Conservation (phyloP, 2,888 invertebrate genomes). For the Salticus scenicus region DNA sequence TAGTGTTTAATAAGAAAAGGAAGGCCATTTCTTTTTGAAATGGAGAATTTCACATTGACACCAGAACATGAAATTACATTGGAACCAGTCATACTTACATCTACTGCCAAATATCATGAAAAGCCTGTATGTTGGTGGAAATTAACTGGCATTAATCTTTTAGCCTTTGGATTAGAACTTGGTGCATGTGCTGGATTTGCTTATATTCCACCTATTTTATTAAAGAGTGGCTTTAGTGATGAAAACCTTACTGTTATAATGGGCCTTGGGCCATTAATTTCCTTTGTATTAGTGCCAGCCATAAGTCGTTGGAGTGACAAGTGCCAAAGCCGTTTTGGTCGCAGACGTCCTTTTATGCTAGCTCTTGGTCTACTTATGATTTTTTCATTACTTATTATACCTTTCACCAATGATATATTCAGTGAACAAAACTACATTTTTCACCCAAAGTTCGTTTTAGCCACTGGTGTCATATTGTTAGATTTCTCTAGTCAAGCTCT, state of each 20-base stretch:
- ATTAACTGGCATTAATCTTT: slow-evolving; percentile 74
- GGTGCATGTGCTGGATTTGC: slow-evolving; percentile 78
- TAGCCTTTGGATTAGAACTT: slow-evolving; percentile 78
- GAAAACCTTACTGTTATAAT: slow-evolving; percentile 77
- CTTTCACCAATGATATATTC: slow-evolving; percentile 74
- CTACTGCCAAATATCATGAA: neutral
- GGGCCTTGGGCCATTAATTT: slow-evolving; percentile 77
- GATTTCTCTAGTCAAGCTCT: slow-evolving; percentile 73
- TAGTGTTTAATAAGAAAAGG: neutral
- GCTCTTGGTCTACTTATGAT: slow-evolving; percentile 75
- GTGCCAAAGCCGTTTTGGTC: slow-evolving; percentile 75
- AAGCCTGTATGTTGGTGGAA: slow-evolving; percentile 9
- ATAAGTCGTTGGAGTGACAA: slow-evolving; percentile 77
- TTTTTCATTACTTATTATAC: slow-evolving; percentile 76
- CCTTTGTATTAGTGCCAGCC: slow-evolving; percentile 76
- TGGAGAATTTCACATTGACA: neutral
- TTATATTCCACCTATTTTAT: slow-evolving; percentile 77
- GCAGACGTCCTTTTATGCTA: slow-evolving; percentile 77
- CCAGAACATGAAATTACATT: neutral
- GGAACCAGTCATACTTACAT: neutral
- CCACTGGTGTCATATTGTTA: slow-evolving; percentile 73
- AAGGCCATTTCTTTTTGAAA: neutral
- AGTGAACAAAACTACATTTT: slow-evolving; percentile 14
- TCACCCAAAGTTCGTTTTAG: slow-evolving; percentile 70
- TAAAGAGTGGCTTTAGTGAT: slow-evolving; percentile 77